Evolutionary conservation across 1,140 invertebrate species (phyloP), one percentile per base, ranked within the genome.

Genomic region (Rhagoletis zephyria): DNA sequence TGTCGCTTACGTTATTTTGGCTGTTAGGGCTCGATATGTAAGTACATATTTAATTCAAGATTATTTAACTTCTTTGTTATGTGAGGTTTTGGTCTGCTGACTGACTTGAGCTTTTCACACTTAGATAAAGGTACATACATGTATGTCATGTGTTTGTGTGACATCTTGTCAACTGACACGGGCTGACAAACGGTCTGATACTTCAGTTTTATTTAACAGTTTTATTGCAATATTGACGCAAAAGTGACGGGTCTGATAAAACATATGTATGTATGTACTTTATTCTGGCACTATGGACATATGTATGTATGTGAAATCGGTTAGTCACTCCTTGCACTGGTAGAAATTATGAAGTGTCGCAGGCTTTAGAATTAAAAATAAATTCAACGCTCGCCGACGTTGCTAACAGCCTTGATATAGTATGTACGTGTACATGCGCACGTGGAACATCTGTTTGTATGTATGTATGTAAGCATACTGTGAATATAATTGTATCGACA

Each of bases 211-310:
- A 12, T 74, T 48, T 45, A 81, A 59, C 56, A 3, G 14, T 81
- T 81, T 81, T 81, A 81, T 81, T 81, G 74, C 74, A 81, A 81
- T 81, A 81, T 81, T 81, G 74, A 81, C 48, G 74, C n/a, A 56
- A 77, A 81, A 81, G 74, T 59, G 74, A 81, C 42, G n/a, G 74
- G 16, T 81, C 48, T 81, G 74, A 81, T 81, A 81, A 81, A 81
- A 81, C 7, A 10, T 30, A 77, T 56, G n/a, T 56, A 56, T 81
- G 48, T 81, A 30, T 59, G 16, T 48, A 74, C 40, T 4, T 42
- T 40, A 67, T 40, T 48, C n/a, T 59, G n/a, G 74, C 45, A 56
- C 48, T 81, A 30, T 74, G 12, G 16, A 12, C 40, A 45, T 74
- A 42, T 14, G 48, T 16, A 42, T 3, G 51, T 48, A 81, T 9